Percentiles rank a stretch among this genome's conserved stretches.
These are phyloP conservation scores for Actinia equina DNA, from an alignment of 64 coral and sea anemone genomes.

Conservation along the genomic window DNA sequence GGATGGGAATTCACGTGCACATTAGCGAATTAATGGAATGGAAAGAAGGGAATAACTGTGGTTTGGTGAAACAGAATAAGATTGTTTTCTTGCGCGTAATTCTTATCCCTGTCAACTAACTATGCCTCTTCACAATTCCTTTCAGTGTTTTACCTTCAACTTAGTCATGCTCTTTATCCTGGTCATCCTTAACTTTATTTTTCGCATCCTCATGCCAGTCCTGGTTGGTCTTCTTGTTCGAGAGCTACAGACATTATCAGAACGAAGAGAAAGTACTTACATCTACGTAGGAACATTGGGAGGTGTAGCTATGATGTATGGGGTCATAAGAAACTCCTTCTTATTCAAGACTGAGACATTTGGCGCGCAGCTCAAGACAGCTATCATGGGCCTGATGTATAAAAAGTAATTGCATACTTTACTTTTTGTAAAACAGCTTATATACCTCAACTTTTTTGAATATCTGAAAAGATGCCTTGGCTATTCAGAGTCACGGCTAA, in stretches of 20 bases:
- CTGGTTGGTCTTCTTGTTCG: background rate
- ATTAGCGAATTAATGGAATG: background rate
- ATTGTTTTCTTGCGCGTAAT: too few relatives aligned
- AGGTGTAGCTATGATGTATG: background rate
- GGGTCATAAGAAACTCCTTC: background rate
- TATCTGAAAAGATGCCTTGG: too few relatives aligned
- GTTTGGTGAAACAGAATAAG: background rate
- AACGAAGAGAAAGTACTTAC: background rate
- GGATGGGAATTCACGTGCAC: background rate
- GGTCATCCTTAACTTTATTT: background rate
- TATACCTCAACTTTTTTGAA: background rate
- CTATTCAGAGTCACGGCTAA: too few relatives aligned
- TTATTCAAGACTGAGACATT: background rate
- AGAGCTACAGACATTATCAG: background rate
- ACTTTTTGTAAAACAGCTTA: background rate
- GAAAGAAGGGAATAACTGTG: too few relatives aligned
- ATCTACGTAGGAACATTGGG: constrained; percentile 15
- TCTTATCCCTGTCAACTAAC: background rate
- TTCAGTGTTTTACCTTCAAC: constrained; percentile 13
- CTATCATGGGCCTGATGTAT: constrained; percentile 14
- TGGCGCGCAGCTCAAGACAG: background rate
- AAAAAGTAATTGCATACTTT: background rate
- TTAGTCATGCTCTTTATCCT: background rate
- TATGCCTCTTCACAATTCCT: background rate
- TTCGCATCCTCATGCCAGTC: background rate